Evolutionary conservation across 2,797 vertebrate species (phyloP).

Genomic region (Microcaecilia unicolor): DNA sequence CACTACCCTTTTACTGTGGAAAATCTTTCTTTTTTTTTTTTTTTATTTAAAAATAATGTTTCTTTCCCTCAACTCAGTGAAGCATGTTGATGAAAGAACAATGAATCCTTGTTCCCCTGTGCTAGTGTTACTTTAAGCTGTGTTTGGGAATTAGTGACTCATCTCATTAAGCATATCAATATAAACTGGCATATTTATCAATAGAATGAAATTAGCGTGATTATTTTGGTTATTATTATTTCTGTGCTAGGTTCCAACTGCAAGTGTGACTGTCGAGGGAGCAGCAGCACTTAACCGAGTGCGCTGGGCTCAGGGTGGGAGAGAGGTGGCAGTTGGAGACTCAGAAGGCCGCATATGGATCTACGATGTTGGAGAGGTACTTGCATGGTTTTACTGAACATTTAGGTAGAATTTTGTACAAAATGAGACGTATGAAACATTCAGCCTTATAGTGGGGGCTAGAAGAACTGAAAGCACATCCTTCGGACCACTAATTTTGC

Average conservation of each 20-base stretch:
- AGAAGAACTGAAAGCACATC: no score
- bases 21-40: no score
- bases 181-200: not conserved
- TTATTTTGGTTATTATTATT: conserved; percentile 11
- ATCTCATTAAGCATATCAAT: conserved; percentile 1
- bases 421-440: no score
- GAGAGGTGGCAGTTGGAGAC: conserved; percentile 93
- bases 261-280: conserved; percentile 87
- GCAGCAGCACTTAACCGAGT: conserved; percentile 90
- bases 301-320: conserved; percentile 85
- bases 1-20: conserved; percentile 1
- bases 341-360: conserved; percentile 94
- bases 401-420: no score
- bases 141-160: conserved; percentile 15
- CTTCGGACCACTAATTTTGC: no score
- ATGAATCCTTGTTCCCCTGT: not conserved
- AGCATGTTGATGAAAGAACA: conserved; percentile 30
- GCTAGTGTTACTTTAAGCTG: conserved; percentile 10
- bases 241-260: conserved; percentile 78
- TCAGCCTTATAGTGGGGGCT: no score
- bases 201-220: conserved; percentile 7
- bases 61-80: conserved; percentile 11
- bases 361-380: conserved; percentile 95
- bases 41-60: conserved; percentile 1
- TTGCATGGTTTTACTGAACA: not conserved